Evolutionary conservation across 2,888 invertebrate genomes (phyloP), one percentile per base, ranked within the genome.

Genomic region (Pharmacophagus antenor): DNA sequence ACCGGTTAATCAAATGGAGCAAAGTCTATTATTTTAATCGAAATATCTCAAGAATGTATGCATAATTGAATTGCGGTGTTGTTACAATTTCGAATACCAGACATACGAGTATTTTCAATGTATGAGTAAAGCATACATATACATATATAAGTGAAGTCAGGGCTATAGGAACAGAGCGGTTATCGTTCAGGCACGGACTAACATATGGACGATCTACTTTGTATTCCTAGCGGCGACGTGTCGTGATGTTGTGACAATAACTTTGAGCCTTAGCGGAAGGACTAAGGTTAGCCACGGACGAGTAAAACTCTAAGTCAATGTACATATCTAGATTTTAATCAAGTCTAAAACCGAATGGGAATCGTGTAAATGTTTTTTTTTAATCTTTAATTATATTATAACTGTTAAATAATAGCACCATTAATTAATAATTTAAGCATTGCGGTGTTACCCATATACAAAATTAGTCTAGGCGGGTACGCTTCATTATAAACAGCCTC

Each of bases 171-270:
- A 58, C 25, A 22, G 10, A 49, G 18, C 25, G 41, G 48, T 53
- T 58, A 58, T 47, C 46, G 47, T 20, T 53, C 48, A 58, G 52
- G 60, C 55, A 59, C 47, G 50, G 25, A 2, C 58, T n/a, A 58
- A 62, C 58, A 62, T 61, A 65, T 65, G 65, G 63, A 65, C 66
- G 49, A 51, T 54, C 53, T 61, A 65, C 67, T 71, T 70, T 66
- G 63, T 65, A 71, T 71, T 69, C 70, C 49, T 44, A 23, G 47
- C 46, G 31, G 61, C 58, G 59, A 58, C 64, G 44, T 49, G 51
- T 66, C 69, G 63, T 68, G 67, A 68, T 65, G 61, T 58, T 58
- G 59, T 57, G 62, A 67, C 67, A 67, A 68, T 65, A 62, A 49
- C 54, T 49, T 48, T 25, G 53, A 47, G 48, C 56, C 21, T 63